Percentiles rank a stretch among this genome's conserved stretches.
Conservation (phyloP, 2,888 invertebrate species). For the Thera britannica region DNA sequence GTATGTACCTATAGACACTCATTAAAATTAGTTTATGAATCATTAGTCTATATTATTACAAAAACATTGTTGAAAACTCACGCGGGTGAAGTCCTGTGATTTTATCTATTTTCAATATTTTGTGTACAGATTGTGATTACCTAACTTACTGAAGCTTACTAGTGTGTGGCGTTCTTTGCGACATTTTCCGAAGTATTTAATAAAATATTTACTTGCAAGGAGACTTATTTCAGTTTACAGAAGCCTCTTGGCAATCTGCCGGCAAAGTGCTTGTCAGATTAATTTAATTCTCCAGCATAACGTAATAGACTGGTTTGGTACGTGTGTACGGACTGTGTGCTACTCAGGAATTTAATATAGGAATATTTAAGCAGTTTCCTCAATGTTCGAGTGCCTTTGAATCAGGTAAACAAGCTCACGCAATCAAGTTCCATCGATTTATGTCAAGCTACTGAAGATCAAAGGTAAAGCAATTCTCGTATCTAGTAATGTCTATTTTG, state of each 20-base stretch:
- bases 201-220: constrained; percentile 50
- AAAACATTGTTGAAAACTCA: too few relatives aligned
- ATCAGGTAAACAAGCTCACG: constrained; percentile 3
- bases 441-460: background rate
- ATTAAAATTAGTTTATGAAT: too few relatives aligned
- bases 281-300: constrained; percentile 18
- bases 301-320: background rate
- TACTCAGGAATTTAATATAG: constrained; percentile 9
- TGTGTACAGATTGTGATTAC: too few relatives aligned
- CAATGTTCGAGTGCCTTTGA: constrained; percentile 4
- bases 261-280: constrained; percentile 43
- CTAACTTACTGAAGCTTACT: too few relatives aligned
- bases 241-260: constrained; percentile 42
- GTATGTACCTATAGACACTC: too few relatives aligned
- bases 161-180: constrained; percentile 36
- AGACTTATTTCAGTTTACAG: constrained; percentile 42
- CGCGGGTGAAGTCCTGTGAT: too few relatives aligned
- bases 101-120: too few relatives aligned
- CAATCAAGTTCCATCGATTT: constrained; percentile 1
- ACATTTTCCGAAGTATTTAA: constrained; percentile 43
- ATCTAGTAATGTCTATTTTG: background rate
- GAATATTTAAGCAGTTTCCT: background rate
- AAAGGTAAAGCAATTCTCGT: background rate
- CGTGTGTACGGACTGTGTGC: background rate
- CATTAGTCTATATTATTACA: too few relatives aligned